Base-by-base conservation (phyloP, 2,888 invertebrate genomes). In the Drosophila lutescens region DNA sequence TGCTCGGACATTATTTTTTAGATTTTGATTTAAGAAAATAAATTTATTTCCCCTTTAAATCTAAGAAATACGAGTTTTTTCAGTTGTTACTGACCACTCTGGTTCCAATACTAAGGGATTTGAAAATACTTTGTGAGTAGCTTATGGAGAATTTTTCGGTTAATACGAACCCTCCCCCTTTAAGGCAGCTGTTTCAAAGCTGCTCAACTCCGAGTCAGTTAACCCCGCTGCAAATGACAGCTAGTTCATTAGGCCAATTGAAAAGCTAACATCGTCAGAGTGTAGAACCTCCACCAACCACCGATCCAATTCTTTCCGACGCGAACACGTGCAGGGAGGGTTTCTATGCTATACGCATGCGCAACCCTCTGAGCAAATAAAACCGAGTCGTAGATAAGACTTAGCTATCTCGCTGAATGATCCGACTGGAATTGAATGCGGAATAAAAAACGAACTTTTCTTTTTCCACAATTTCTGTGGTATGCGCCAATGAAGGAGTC, bases 181-280 rank as follows among this genome's bases (percentile, higher is more conserved):
- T 4, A 9, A 13, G 9, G 38, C 70, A 70, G 70, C 53, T 70
- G 72, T 44, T 51, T 12, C 32, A 8, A 40, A 58, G 30, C 54
- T 38, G 44, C 43, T 50, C 32, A 70, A 55, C 38, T 32, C 10
- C 2, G 32, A 23, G 32, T n/a, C 32, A 44, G 62, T 61, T 62
- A 62, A 62, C 69, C 61, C 58, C 76, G 76, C 50, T 50, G 32
- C 2, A 34, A 38, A 26, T 26, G 49, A 61, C 34, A 36, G 62
- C 57, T 60, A 77, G 80, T 76, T 69, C 66, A 69, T 76, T 76
- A 78, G 68, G 59, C 74, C 84, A 76, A 80, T 78, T 74, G 47
- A 55, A 63, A 84, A 80, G 84, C 81, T 78, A 80, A 77, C 71
- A 49, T n/a, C 3, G 20, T 26, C 20, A 23, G 51, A 26, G 5